A percentile compares a stretch with the other conserved stretches of the same genome.
Conservation (phyloP, 2,113 vertebrate genomes). For the Microtus montanus region DNA sequence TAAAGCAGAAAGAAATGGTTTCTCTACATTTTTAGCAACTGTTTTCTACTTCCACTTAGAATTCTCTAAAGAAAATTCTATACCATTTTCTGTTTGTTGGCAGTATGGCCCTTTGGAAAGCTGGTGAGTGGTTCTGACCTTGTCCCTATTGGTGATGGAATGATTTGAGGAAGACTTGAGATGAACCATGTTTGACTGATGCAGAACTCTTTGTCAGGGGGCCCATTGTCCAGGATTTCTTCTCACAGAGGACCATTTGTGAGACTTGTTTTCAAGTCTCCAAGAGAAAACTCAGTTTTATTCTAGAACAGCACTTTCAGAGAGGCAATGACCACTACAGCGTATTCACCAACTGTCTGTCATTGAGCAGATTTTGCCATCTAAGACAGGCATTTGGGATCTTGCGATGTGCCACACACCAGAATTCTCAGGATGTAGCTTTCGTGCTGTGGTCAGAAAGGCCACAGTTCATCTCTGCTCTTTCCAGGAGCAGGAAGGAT, state of each 20-base stretch:
- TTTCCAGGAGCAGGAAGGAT: background rate
- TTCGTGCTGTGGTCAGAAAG: background rate
- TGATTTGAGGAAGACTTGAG: background rate
- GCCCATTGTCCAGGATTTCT: background rate
- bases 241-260: background rate
- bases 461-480: background rate
- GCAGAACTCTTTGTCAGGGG: slow-evolving; percentile 26
- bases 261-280: background rate
- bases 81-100: background rate
- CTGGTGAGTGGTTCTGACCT: background rate
- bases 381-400: slow-evolving; percentile 3
- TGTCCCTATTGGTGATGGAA: slow-evolving; percentile 13
- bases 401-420: background rate
- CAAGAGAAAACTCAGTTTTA: slow-evolving; percentile 22
- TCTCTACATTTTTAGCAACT: background rate
- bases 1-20: slow-evolving; percentile 26
- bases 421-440: background rate
- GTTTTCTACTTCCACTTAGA: slow-evolving; percentile 33
- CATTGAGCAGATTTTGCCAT: background rate
- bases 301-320: slow-evolving; percentile 13
- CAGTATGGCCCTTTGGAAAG: slow-evolving; percentile 15
- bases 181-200: background rate
- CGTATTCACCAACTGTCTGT: background rate
- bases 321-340: background rate
- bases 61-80: slow-evolving; percentile 16